These are phyloP conservation scores for Athene cunicularia DNA, from an alignment of 2,113 vertebrate genomes.

Conservation along the genomic window DNA sequence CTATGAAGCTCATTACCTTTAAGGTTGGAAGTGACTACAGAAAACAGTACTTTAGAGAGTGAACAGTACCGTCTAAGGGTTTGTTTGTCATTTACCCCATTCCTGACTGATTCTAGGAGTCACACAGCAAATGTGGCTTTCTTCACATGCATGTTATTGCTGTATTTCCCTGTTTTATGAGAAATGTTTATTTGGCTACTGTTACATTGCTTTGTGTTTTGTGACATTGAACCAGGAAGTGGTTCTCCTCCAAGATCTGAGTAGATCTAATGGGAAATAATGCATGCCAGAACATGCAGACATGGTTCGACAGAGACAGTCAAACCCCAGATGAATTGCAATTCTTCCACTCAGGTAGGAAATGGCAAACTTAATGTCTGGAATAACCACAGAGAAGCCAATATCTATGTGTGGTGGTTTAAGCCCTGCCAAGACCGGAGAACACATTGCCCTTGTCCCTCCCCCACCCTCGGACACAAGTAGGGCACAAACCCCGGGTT, in stretches of 20 bases:
- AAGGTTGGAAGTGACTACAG: not conserved
- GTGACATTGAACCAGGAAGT: not conserved
- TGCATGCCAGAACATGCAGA: not conserved
- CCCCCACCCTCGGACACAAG: no score
- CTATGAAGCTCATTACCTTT: not conserved
- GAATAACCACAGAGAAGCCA: not conserved
- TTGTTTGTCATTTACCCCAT: not conserved
- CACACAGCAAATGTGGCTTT: not conserved
- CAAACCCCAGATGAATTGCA: not conserved
- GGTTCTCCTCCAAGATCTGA: not conserved
- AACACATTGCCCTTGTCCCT: no score
- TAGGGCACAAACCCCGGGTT: no score
- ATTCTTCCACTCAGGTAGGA: not conserved
- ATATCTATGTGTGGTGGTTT: not conserved
- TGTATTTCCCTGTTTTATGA: not conserved
- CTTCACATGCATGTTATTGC: not conserved
- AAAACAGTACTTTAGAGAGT: not conserved
- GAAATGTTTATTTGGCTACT: slow-evolving; percentile 41
- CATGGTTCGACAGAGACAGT: not conserved
- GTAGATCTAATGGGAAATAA: slow-evolving; percentile 25
- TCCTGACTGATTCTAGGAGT: not conserved
- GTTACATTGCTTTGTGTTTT: not conserved
- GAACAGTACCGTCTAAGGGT: not conserved
- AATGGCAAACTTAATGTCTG: not conserved
- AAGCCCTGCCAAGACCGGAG: no score